Evolutionary conservation across 2,113 vertebrate genomes (phyloP).

Genomic region (Dunckerocampus dactyliophorus): DNA sequence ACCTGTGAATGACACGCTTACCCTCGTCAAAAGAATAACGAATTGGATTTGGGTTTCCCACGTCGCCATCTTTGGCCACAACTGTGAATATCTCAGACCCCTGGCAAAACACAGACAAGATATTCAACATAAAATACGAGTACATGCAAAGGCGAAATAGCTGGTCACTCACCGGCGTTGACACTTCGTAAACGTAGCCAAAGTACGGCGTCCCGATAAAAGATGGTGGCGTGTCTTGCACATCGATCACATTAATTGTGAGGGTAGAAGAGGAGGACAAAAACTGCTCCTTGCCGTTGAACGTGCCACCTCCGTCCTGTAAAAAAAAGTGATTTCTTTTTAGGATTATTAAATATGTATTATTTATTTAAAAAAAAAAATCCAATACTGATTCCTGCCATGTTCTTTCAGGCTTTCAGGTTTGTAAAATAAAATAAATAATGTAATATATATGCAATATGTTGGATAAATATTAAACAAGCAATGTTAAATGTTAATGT

Average conservation of each 20-base stretch:
- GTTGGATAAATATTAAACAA: too few relatives aligned
- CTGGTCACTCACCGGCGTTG: slow-evolving; percentile 76
- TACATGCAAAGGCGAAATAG: neutral
- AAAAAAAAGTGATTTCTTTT: slow-evolving; percentile 10
- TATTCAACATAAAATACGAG: neutral
- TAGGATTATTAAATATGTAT: too few relatives aligned
- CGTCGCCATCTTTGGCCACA: slow-evolving; percentile 87
- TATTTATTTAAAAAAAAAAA: too few relatives aligned
- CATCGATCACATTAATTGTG: slow-evolving; percentile 88
- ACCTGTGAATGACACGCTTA: slow-evolving; percentile 50
- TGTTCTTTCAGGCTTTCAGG: too few relatives aligned
- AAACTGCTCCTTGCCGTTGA: slow-evolving; percentile 81
- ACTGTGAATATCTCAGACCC: slow-evolving; percentile 90
- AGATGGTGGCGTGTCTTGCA: slow-evolving; percentile 85
- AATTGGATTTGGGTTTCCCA: slow-evolving; percentile 83
- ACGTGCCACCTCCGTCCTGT: slow-evolving; percentile 90
- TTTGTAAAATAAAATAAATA: too few relatives aligned
- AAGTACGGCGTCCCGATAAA: slow-evolving; percentile 92
- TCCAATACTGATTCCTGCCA: too few relatives aligned
- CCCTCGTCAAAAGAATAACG: slow-evolving; percentile 82
- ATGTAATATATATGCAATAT: too few relatives aligned
- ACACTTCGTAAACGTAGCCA: slow-evolving; percentile 90
- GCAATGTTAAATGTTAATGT: too few relatives aligned
- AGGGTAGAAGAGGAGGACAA: slow-evolving; percentile 84
- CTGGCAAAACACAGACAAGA: slow-evolving; percentile 58